Percentiles rank a stretch among this genome's conserved stretches.
Evolutionary conservation across 2,797 vertebrate genomes (phyloP).

Genomic region (Eospalax fontanierii): DNA sequence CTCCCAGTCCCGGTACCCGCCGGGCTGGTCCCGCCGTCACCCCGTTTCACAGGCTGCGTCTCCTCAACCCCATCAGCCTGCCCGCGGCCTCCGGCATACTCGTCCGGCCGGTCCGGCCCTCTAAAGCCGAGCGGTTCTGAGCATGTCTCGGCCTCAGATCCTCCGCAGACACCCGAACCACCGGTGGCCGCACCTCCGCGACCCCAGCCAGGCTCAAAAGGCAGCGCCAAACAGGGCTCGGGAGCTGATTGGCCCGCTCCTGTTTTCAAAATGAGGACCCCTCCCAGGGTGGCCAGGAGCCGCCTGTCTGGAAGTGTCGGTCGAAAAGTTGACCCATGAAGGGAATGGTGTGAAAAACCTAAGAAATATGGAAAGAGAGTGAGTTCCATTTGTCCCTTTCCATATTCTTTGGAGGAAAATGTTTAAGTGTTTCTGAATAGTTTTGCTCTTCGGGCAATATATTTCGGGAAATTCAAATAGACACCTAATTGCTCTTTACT

Average conservation of each 20-base stretch:
- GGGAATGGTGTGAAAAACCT: too few relatives aligned
- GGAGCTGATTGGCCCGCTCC: slow-evolving; percentile 78
- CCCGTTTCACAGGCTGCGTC: slow-evolving; percentile 81
- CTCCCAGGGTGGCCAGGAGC: slow-evolving; percentile 36
- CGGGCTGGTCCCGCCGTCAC: slow-evolving; percentile 81
- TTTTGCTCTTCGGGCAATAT: background rate
- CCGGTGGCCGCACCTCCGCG: fast-evolving
- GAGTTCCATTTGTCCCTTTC: background rate
- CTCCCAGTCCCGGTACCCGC: slow-evolving; percentile 81
- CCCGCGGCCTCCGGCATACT: background rate
- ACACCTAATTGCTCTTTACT: background rate
- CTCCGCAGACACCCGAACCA: background rate
- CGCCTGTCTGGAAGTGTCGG: slow-evolving; percentile 46
- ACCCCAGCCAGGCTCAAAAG: slow-evolving; percentile 55
- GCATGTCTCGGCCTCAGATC: background rate
- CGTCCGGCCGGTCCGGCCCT: slow-evolving; percentile 30
- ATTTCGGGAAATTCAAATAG: slow-evolving; percentile 48
- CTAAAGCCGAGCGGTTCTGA: background rate
- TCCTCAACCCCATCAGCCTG: slow-evolving; percentile 20
- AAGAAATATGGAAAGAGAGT: background rate
- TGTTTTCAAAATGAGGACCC: slow-evolving; percentile 85
- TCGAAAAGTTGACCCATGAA: fast-evolving
- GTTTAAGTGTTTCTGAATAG: background rate
- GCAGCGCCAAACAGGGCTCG: slow-evolving; percentile 73
- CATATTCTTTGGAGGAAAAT: background rate